These are phyloP conservation scores for Pogonognathellus flavescens DNA, from an alignment of 1,140 invertebrate species.

Conservation along the genomic window DNA sequence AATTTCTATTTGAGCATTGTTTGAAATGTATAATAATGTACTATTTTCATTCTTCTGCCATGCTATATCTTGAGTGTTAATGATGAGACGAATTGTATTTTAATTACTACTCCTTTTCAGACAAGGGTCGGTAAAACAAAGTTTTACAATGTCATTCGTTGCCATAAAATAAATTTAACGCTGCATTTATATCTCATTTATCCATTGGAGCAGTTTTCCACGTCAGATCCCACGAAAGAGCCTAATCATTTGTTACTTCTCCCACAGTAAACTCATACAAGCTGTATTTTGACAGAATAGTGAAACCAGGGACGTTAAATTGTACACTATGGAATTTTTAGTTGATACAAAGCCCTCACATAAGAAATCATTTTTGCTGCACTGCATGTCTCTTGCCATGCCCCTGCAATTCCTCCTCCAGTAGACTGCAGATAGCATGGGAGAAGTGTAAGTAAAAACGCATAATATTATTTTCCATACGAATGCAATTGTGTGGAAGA, in stretches of 20 bases:
- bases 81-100: too few species aligned
- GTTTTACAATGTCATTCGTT: too few species aligned
- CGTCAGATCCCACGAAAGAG: neutral
- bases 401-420: neutral
- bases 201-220: neutral
- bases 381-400: neutral
- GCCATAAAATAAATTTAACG: too few species aligned
- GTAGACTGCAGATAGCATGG: neutral
- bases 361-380: slow-evolving; percentile 3
- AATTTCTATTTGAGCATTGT: too few species aligned
- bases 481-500: slow-evolving; percentile 37
- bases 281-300: neutral
- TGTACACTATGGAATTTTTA: neutral
- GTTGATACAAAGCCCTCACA: neutral
- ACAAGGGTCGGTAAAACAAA: too few species aligned
- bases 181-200: too few species aligned
- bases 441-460: neutral
- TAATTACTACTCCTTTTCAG: too few species aligned
- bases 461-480: neutral
- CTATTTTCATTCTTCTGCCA: too few species aligned
- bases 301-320: slow-evolving; percentile 8
- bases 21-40: too few species aligned
- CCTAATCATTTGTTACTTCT: slow-evolving; percentile 19
- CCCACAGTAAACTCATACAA: neutral
- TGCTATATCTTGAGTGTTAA: too few species aligned